Evolutionary conservation across 1,140 invertebrate genomes (phyloP).

Genomic region (Caenorhabditis brenneri): DNA sequence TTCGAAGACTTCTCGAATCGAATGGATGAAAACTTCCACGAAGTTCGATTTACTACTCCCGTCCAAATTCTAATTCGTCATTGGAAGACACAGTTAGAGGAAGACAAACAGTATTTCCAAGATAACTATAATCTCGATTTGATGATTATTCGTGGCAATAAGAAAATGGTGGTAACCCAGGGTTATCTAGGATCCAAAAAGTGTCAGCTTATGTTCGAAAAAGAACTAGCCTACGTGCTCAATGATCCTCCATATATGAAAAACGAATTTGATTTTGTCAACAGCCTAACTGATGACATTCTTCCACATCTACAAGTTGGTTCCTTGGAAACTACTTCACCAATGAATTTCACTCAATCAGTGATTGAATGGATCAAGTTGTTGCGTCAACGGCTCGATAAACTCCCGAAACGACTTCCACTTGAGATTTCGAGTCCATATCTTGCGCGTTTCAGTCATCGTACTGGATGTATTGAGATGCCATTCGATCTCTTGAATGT

Average conservation of each 20-base stretch:
- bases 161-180: neutral
- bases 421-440: conserved; percentile 38
- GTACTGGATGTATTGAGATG: conserved; percentile 46
- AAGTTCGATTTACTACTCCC: neutral
- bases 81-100: conserved; percentile 19
- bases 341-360: neutral
- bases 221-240: neutral
- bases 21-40: neutral
- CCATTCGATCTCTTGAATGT: conserved; percentile 46
- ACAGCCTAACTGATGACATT: neutral
- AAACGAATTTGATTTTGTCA: neutral
- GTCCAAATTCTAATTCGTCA: neutral
- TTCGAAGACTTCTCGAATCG: conserved; percentile 2
- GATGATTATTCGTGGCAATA: neutral
- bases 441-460: conserved; percentile 27
- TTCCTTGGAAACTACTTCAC: neutral
- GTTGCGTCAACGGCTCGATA: neutral
- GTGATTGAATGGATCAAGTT: neutral
- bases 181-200: neutral
- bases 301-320: neutral
- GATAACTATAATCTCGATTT: neutral
- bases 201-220: conserved; percentile 17
- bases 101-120: neutral
- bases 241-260: neutral
- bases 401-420: neutral